Evolutionary conservation across 1,140 invertebrate genomes (phyloP).

Genomic region (Lycorma delicatula): DNA sequence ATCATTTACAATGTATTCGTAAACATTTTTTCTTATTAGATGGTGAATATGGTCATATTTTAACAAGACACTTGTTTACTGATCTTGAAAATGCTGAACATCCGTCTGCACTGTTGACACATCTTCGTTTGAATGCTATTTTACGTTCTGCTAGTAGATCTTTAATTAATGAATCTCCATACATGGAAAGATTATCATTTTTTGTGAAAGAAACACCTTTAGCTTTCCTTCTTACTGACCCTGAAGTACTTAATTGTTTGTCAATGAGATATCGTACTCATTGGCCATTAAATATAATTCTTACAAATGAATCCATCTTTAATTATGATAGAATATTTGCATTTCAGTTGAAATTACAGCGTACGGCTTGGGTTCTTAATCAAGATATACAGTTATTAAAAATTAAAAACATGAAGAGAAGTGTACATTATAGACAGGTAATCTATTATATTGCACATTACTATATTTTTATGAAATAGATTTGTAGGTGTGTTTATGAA

Average conservation of each 20-base stretch:
- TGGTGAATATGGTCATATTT: constrained; percentile 60
- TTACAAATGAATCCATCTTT: constrained; percentile 54
- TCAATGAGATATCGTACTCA: constrained; percentile 55
- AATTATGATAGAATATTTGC: constrained; percentile 65
- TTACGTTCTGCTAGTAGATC: constrained; percentile 25
- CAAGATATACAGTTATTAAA: constrained; percentile 48
- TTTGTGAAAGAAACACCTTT: constrained; percentile 45
- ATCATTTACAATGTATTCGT: constrained; percentile 57
- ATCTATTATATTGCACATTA: too few relatives aligned
- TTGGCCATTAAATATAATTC: constrained; percentile 69
- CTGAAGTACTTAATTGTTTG: constrained; percentile 51
- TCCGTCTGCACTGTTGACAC: constrained; percentile 57
- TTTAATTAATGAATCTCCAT: constrained; percentile 47
- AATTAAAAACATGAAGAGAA: constrained; percentile 30
- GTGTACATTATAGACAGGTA: constrained; percentile 38
- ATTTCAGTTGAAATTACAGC: constrained; percentile 60
- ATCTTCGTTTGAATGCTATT: constrained; percentile 1
- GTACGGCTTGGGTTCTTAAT: constrained; percentile 61
- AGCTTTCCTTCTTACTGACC: constrained; percentile 48
- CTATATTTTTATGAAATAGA: too few relatives aligned
- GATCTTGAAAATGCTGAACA: constrained; percentile 45
- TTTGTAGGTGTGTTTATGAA: too few relatives aligned
- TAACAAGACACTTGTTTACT: constrained; percentile 54
- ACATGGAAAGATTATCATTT: constrained; percentile 48
- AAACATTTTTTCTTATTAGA: constrained; percentile 68